These are phyloP conservation scores for Cerastoderma edule DNA, from an alignment of 2,888 invertebrate species.

Conservation along the genomic window DNA sequence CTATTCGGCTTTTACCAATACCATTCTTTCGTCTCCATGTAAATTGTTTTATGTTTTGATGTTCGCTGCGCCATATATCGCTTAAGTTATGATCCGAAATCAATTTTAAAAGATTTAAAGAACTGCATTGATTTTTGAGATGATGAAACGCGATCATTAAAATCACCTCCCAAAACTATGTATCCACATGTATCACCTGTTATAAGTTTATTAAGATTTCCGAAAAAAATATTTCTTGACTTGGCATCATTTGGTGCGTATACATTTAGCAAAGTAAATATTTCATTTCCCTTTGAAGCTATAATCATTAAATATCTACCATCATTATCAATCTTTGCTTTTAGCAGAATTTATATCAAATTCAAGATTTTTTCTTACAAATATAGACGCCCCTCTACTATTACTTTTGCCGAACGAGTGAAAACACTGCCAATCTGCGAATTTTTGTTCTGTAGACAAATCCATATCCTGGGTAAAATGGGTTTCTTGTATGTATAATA, in stretches of 20 bases:
- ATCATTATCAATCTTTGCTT: background rate
- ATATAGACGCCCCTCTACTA: background rate
- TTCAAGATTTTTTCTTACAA: background rate
- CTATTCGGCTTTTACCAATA: background rate
- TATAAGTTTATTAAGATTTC: background rate
- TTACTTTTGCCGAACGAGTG: background rate
- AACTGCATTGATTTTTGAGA: background rate
- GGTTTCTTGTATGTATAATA: background rate
- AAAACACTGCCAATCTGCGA: background rate
- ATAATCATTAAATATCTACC: background rate
- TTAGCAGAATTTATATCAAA: background rate
- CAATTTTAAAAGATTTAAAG: background rate
- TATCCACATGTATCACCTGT: background rate
- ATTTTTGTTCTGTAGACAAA: background rate
- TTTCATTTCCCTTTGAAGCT: background rate
- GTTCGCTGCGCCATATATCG: background rate
- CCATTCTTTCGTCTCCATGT: background rate
- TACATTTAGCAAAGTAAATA: background rate
- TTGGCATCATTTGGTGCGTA: background rate
- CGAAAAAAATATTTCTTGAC: background rate
- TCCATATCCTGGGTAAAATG: background rate
- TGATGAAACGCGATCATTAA: background rate
- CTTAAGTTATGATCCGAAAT: background rate
- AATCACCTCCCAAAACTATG: background rate
- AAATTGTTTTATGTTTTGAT: background rate